Base-by-base conservation (phyloP, 92 coral and sea anemone species). In the Siderastrea siderea region DNA sequence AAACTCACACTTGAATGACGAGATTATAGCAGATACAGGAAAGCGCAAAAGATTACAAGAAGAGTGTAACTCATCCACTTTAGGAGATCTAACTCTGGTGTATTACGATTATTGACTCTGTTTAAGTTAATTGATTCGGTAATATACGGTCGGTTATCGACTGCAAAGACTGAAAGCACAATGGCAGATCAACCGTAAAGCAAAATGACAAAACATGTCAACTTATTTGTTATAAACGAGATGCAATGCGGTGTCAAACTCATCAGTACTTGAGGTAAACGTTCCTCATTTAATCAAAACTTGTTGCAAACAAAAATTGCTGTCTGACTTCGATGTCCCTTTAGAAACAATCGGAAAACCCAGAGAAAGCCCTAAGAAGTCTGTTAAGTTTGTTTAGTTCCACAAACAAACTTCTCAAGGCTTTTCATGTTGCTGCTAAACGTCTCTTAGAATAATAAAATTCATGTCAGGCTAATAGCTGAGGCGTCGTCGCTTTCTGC, bases 321-420 rank as follows among this genome's bases (percentile, higher is more conserved):
- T 48, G 68, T 68, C 85, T 81, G 76, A 68, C 53, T 43, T 9
- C 1, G 43, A 48, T 44, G 85, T 54, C 85, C 53, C 85, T 38
- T 68, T 54, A 60, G 87, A 52, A 55, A 71, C 57, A 58, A 43
- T 38, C 69, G 72, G 62, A 62, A 83, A 61, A 10, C 12, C 10
- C 1, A 5, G 7, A 17, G 11, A 8, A 52, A 59, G 50, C 16
- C 14, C 12, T 71, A 55, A 58, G 68, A 55, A 3, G 58, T 70
- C 59, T 11, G 58, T 15, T 54, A 15, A 16, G 48, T 44, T 46
- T 64, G 17, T 16, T 26, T 10, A 82, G 17, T n/a, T 8, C 64
- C 48, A 5, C 38, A 6, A 65, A 47, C 61, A 38, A 65, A 16
- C 54, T 6, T 55, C 11, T 53, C 16, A 51, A 55, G 77, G 54